phyloP scores from a whole-genome alignment of 2,888 invertebrate genomes.

The Drosophila anceps region DNA sequence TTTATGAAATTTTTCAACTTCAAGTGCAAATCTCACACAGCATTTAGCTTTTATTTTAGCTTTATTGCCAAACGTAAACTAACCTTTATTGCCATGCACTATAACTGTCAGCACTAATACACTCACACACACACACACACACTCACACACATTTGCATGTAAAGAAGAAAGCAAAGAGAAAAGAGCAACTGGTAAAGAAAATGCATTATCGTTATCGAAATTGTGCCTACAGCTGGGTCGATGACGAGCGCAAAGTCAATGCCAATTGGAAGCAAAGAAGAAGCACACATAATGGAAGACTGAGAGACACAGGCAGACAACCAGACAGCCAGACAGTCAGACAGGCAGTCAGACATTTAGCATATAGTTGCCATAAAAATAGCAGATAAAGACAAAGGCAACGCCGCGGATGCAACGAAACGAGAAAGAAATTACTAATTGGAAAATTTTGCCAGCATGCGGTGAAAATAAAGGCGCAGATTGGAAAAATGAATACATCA shows the following conservation, averaged over 20 bases:
- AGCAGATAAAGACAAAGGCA: slow-evolving; percentile 48
- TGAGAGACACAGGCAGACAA: not conserved
- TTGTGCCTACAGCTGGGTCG: slow-evolving; percentile 31
- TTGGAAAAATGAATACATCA: slow-evolving; percentile 21
- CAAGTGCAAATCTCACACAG: not conserved
- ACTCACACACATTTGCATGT: not conserved
- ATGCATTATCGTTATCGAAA: slow-evolving; percentile 47
- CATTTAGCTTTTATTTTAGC: not conserved
- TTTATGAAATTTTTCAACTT: not conserved
- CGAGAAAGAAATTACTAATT: slow-evolving; percentile 64
- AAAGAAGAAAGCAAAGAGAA: slow-evolving; percentile 19
- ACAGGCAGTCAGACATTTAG: slow-evolving; percentile 30
- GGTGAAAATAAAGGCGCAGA: slow-evolving; percentile 49
- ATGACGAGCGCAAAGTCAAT: slow-evolving; percentile 53
- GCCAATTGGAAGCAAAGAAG: slow-evolving; percentile 53
- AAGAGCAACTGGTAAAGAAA: slow-evolving; percentile 45
- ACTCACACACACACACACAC: slow-evolving; percentile 3
- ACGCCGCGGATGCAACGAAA: slow-evolving; percentile 18
- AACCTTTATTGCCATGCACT: not conserved
- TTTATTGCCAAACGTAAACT: not conserved
- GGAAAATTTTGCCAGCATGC: slow-evolving; percentile 56
- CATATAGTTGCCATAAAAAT: slow-evolving; percentile 63
- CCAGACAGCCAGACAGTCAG: not conserved
- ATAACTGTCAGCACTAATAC: not conserved
- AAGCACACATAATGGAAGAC: slow-evolving; percentile 24